These are phyloP conservation scores for Ploceus nigricollis DNA, from an alignment of 2,113 vertebrate species.

Conservation along the genomic window DNA sequence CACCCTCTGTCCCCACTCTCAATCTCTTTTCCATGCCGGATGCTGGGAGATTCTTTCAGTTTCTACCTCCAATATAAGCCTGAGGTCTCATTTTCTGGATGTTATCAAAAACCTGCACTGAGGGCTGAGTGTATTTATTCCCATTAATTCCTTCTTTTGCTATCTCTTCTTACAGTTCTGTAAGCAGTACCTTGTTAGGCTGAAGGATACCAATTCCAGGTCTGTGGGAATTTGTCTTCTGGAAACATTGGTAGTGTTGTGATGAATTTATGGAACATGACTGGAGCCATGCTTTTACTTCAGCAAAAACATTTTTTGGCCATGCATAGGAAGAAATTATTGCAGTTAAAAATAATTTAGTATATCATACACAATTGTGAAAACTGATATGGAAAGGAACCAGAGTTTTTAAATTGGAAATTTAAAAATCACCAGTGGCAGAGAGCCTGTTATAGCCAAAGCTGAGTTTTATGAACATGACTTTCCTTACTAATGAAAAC, in stretches of 20 bases:
- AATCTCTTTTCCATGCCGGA: neutral
- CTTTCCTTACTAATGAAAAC: neutral
- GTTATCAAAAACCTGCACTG: neutral
- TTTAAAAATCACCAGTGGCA: neutral
- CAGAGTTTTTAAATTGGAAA: neutral
- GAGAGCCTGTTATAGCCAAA: neutral
- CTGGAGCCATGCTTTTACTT: neutral
- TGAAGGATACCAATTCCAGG: neutral
- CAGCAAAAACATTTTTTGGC: neutral
- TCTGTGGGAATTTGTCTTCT: neutral
- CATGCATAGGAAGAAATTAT: neutral
- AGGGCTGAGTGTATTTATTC: neutral
- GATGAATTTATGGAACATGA: neutral
- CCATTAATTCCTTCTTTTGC: neutral
- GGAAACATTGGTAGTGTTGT: neutral
- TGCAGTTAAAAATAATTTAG: neutral
- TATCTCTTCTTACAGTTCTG: neutral
- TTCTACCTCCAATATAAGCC: neutral
- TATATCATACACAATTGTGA: neutral
- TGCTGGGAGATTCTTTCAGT: neutral
- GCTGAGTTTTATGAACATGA: neutral
- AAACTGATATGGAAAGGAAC: neutral
- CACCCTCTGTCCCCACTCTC: neutral
- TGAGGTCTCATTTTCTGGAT: neutral
- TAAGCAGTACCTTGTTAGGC: neutral